These are phyloP conservation scores for Noctua janthe DNA, from an alignment of 2,888 invertebrate genomes.

Conservation along the genomic window DNA sequence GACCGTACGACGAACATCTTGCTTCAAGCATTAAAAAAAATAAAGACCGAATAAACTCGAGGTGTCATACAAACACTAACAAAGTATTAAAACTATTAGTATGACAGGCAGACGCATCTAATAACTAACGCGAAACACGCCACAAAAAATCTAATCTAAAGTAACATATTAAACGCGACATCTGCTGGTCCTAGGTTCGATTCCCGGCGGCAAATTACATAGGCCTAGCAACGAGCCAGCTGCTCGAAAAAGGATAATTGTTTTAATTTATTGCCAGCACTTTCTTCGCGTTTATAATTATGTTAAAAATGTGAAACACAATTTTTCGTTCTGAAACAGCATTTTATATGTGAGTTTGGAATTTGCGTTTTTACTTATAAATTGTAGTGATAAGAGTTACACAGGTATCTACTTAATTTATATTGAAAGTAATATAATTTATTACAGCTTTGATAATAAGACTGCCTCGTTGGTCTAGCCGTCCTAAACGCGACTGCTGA, in stretches of 20 bases:
- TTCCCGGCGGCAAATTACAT: constrained; percentile 62
- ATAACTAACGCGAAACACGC: constrained; percentile 34
- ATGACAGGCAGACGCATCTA: constrained; percentile 7
- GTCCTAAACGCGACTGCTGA: too few relatives aligned
- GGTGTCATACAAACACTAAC: constrained; percentile 19
- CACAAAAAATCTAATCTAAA: constrained; percentile 58
- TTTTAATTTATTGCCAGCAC: constrained; percentile 50
- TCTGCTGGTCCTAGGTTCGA: constrained; percentile 62
- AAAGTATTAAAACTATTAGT: constrained; percentile 9
- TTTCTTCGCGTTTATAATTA: constrained; percentile 50
- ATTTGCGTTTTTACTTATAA: constrained; percentile 21
- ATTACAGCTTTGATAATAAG: background rate
- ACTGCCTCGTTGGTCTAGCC: background rate
- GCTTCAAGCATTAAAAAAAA: constrained; percentile 16
- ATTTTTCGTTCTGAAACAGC: constrained; percentile 7
- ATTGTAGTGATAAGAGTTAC: constrained; percentile 2
- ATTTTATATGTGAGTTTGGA: constrained; percentile 6
- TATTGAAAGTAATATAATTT: background rate
- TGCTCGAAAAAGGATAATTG: constrained; percentile 54
- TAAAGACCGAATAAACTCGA: constrained; percentile 11
- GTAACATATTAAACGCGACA: constrained; percentile 47
- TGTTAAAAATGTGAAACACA: constrained; percentile 31
- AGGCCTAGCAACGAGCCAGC: constrained; percentile 57
- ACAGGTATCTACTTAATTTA: constrained; percentile 6
- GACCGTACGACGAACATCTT: background rate